Evolutionary conservation across 1,140 invertebrate species (phyloP).

Genomic region (Delia radicum): DNA sequence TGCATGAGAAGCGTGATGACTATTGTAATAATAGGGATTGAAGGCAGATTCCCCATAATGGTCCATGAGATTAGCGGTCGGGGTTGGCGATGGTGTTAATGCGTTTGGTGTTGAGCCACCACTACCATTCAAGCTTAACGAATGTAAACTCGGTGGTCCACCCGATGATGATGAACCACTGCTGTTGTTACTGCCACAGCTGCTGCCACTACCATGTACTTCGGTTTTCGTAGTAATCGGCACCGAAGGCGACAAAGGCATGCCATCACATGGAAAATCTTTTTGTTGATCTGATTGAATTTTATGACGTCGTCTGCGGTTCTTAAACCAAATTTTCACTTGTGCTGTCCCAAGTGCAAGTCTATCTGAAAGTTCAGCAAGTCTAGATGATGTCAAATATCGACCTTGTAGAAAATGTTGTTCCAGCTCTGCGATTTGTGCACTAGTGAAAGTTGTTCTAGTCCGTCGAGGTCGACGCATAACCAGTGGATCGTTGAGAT

Average conservation of each 20-base stretch:
- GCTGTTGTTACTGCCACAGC: background rate
- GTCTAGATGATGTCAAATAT: constrained; percentile 76
- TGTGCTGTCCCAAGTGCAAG: constrained; percentile 78
- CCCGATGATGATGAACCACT: background rate
- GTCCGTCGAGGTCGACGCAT: constrained; percentile 55
- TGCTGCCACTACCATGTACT: background rate
- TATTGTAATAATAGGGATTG: constrained; percentile 44
- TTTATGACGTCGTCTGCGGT: constrained; percentile 47
- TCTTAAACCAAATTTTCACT: constrained; percentile 84
- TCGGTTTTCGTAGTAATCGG: constrained; percentile 27
- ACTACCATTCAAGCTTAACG: constrained; percentile 32
- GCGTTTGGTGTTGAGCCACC: constrained; percentile 36
- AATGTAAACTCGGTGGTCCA: constrained; percentile 43
- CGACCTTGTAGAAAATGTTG: constrained; percentile 62
- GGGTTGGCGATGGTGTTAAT: constrained; percentile 43
- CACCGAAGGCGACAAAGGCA: constrained; percentile 41
- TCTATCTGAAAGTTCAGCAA: constrained; percentile 75
- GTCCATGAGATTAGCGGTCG: constrained; percentile 36
- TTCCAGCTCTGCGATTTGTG: constrained; percentile 70
- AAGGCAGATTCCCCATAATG: constrained; percentile 43
- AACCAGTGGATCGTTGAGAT: constrained; percentile 44
- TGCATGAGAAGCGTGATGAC: constrained; percentile 29
- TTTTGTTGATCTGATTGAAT: constrained; percentile 48
- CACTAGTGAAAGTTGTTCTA: constrained; percentile 78
- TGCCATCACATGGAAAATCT: constrained; percentile 37